phyloP scores from a whole-genome alignment of 2,888 invertebrate genomes.

The Petrophora chlorosata region DNA sequence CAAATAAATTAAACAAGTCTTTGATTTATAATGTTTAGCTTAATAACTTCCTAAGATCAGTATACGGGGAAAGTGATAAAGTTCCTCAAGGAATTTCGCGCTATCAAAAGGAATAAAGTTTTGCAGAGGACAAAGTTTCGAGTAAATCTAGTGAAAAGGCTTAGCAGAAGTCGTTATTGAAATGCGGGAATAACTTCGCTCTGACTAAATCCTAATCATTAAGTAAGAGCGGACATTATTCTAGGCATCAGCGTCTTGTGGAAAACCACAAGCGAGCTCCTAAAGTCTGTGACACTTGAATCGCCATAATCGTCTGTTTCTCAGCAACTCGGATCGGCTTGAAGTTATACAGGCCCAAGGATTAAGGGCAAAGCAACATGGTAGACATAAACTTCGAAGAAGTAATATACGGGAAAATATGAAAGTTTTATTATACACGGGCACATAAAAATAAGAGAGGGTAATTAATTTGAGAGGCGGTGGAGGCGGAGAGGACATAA shows the following conservation, averaged over 20 bases:
- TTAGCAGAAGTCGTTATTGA: conserved; percentile 24
- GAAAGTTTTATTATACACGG: conserved; percentile 48
- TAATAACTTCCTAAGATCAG: conserved; percentile 33
- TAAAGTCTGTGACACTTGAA: conserved; percentile 4
- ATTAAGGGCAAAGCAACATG: conserved; percentile 31
- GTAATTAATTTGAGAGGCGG: conserved; percentile 54
- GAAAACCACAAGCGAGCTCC: conserved; percentile 5
- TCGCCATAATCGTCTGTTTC: not conserved
- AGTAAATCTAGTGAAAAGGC: conserved; percentile 31
- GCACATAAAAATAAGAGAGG: conserved; percentile 44
- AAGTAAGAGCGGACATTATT: conserved; percentile 7
- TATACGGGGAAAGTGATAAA: conserved; percentile 20
- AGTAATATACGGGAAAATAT: conserved; percentile 34
- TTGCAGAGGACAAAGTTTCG: conserved; percentile 28
- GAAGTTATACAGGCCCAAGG: conserved; percentile 22
- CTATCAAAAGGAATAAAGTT: conserved; percentile 33
- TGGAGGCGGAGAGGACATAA: conserved; percentile 60
- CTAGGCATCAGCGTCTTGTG: conserved; percentile 7
- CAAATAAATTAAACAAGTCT: not conserved
- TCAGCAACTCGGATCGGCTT: conserved; percentile 6
- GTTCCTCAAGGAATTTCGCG: conserved; percentile 25
- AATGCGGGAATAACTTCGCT: conserved; percentile 13
- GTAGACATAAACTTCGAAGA: conserved; percentile 18
- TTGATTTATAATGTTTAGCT: conserved; percentile 19
- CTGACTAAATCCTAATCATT: conserved; percentile 15